Base-by-base conservation (phyloP, 2,797 vertebrate species). In the Molothrus ater region DNA sequence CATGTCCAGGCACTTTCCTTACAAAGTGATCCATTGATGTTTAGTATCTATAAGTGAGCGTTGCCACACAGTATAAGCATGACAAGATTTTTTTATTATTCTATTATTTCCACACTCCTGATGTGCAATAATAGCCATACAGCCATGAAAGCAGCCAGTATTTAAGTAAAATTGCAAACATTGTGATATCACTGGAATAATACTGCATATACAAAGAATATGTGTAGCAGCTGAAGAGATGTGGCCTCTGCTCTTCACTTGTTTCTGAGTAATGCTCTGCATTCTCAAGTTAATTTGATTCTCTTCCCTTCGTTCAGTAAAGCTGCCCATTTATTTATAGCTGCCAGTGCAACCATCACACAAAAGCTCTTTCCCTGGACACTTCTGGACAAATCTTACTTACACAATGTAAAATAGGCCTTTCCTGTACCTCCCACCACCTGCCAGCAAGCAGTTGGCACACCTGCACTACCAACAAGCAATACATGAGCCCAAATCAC, bases 281-380 rank as follows among this genome's bases (percentile, higher is more conserved):
- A 34, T 64, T 71, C 64, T 79, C 43, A 54, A 89, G 45, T 74
- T 85, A 64, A 87, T 94, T 85, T 93, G 50, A 80, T 90, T 89
- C 40, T 89, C 88, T 61, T 88, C 47, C 65, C 73, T 83, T 72
- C 8, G 2, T 84, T 85, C 59, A 60, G 59, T 20, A 75, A 80
- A 86, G 65, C 51, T 90, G 63, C 24, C 53, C 48, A 19, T 92
- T 93, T 89, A 86, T 71, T 93, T 86, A 60, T 31, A 80, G 83
- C 28, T 92, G 65, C 50, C 51, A 56, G 19, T 7, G 74, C 38
- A 87, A 29, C 36, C 32, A 57, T 64, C 89, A 76, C 48, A 82
- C 47, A 84, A 40, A 86, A 51, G 18, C 31, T 68, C 42, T 85
- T 92, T 79, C 43, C 56, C 61, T 50, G 34, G 31, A 65, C 21